Percentiles rank a stretch among this genome's conserved stretches.
Conservation (phyloP, 2,888 invertebrate species). For the Schizaphis graminum region DNA sequence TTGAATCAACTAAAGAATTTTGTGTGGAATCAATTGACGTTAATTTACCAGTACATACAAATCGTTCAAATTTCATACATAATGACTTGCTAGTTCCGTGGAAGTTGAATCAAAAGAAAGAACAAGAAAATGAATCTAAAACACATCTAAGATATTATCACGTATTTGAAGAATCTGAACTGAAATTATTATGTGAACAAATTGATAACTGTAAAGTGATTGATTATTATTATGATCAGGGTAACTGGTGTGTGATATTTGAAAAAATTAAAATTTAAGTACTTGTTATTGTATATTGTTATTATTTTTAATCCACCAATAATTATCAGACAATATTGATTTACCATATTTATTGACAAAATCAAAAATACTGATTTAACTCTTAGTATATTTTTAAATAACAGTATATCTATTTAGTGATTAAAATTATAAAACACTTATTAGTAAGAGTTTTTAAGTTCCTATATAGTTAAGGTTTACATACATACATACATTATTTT, state of each 20-base stretch:
- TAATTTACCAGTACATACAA: constrained; percentile 85
- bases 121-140: constrained; percentile 71
- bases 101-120: constrained; percentile 77
- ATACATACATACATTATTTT: no score
- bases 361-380: not conserved
- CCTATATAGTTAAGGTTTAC: no score
- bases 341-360: not conserved
- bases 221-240: constrained; percentile 91
- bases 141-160: constrained; percentile 90
- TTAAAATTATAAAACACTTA: no score
- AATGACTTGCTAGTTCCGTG: constrained; percentile 96
- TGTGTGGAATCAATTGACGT: constrained; percentile 71
- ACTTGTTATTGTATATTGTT: not conserved
- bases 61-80: constrained; percentile 89
- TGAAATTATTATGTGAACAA: constrained; percentile 77
- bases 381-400: no score
- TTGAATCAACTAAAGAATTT: constrained; percentile 68
- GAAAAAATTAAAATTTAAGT: constrained; percentile 72
- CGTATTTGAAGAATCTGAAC: constrained; percentile 88
- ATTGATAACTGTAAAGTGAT: constrained; percentile 75
- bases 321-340: not conserved
- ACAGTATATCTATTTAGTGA: no score
- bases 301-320: not conserved
- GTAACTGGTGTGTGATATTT: constrained; percentile 93
- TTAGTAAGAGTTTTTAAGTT: no score